phyloP scores from a whole-genome alignment of 2,113 vertebrate genomes.

The Potamarius usumacintae region DNA sequence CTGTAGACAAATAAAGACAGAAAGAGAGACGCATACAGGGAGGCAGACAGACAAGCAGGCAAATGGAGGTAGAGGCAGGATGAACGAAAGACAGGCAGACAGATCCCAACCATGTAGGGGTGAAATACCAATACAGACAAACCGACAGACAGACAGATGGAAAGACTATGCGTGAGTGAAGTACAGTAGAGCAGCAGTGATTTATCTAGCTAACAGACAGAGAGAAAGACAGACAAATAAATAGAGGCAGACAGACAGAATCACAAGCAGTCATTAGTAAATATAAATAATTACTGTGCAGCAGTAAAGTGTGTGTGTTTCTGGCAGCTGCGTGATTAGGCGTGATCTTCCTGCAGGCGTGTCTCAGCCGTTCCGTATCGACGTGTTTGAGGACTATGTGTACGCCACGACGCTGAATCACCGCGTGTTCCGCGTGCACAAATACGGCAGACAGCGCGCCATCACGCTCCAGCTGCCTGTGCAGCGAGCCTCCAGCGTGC shows the following conservation, averaged over 20 bases:
- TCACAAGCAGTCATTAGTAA: not conserved
- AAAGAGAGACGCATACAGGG: not conserved
- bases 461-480: conserved; percentile 75
- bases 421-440: conserved; percentile 80
- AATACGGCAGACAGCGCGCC: conserved; percentile 77
- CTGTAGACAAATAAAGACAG: not conserved
- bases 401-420: conserved; percentile 83
- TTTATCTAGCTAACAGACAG: too few species aligned
- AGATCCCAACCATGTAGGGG: not conserved
- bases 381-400: conserved; percentile 86
- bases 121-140: not conserved
- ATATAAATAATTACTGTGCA: not conserved
- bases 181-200: not conserved
- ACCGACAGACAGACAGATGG: not conserved
- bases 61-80: not conserved
- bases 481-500: conserved; percentile 80
- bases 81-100: not conserved
- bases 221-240: too few species aligned
- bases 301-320: not conserved
- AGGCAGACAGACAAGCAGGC: not conserved
- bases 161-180: not conserved
- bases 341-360: conserved; percentile 69
- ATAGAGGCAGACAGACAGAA: not conserved
- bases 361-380: conserved; percentile 82
- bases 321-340: not conserved